Percentiles rank a stretch among this genome's conserved stretches.
phyloP scores from a whole-genome alignment of 1,140 invertebrate genomes.

The Oedothorax gibbosus region DNA sequence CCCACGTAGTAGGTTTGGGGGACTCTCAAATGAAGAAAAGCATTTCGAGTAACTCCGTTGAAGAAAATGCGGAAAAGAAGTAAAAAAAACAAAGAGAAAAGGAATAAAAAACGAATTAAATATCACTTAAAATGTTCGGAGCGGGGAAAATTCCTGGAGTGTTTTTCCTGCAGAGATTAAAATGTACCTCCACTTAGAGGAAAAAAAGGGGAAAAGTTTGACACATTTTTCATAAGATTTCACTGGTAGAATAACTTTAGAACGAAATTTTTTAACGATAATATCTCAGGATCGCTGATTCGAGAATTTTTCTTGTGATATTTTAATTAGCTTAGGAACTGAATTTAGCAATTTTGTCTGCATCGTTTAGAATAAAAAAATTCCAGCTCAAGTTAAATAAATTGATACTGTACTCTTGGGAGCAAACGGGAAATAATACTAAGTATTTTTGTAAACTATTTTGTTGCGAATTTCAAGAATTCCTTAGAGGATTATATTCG shows the following conservation, averaged over 20 bases:
- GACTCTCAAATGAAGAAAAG: constrained; percentile 39
- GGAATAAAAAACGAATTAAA: constrained; percentile 38
- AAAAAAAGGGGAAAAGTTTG: constrained; percentile 24
- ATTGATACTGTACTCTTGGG: too few species aligned
- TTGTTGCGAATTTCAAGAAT: too few species aligned
- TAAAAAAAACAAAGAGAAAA: neutral
- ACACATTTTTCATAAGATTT: constrained; percentile 37
- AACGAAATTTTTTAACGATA: too few species aligned
- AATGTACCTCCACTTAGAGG: neutral
- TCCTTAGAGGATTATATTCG: too few species aligned
- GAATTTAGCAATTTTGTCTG: too few species aligned
- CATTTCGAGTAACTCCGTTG: constrained; percentile 7
- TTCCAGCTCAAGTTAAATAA: too few species aligned
- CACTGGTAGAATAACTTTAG: neutral
- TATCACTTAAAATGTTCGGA: constrained; percentile 46
- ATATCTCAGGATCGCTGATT: too few species aligned
- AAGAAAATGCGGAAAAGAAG: neutral
- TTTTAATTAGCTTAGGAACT: too few species aligned
- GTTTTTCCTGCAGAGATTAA: constrained; percentile 29
- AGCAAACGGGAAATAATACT: too few species aligned
- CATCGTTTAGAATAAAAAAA: too few species aligned
- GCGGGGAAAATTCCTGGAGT: constrained; percentile 28
- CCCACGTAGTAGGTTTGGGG: neutral
- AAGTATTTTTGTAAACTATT: too few species aligned
- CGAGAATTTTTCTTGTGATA: too few species aligned